These are phyloP conservation scores for Hexactinellida sp. DNA, from an alignment of 37 sponge, comb jelly and placozoan species.

Conservation along the genomic window DNA sequence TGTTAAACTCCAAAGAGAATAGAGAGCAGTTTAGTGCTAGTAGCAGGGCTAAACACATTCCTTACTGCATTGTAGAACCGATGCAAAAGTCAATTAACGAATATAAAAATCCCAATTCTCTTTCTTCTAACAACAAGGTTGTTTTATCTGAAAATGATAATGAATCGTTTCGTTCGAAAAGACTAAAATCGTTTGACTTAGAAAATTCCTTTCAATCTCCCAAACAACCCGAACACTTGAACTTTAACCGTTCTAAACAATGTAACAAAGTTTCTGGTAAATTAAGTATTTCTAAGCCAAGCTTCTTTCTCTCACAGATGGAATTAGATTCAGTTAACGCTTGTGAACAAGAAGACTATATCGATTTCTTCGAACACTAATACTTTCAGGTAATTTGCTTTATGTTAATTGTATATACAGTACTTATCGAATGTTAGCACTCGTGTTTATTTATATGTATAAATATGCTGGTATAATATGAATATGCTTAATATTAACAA, in stretches of 20 bases:
- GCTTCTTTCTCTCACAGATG: not conserved
- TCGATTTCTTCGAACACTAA: not conserved
- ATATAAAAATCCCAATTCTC: not conserved
- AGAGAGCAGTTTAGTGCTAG: not conserved
- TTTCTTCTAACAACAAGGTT: too few species aligned
- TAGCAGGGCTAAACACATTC: not conserved
- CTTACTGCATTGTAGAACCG: not conserved
- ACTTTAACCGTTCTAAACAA: not conserved
- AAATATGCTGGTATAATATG: not conserved
- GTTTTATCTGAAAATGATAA: not conserved
- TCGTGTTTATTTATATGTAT: not conserved
- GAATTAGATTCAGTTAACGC: not conserved
- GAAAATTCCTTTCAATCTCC: not conserved
- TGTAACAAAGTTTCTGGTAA: not conserved
- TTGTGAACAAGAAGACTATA: not conserved
- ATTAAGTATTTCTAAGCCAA: not conserved
- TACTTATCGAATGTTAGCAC: not conserved
- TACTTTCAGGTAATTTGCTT: not conserved
- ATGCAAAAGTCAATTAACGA: not conserved
- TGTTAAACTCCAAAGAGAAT: not conserved
- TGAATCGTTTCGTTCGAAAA: not conserved
- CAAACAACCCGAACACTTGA: not conserved
- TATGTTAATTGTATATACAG: not conserved
- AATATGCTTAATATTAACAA: too few species aligned
- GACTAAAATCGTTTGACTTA: not conserved